A percentile compares a stretch with the other conserved stretches of the same genome.
Conservation (phyloP, 2,113 vertebrate genomes). For the Callaeas wilsoni region DNA sequence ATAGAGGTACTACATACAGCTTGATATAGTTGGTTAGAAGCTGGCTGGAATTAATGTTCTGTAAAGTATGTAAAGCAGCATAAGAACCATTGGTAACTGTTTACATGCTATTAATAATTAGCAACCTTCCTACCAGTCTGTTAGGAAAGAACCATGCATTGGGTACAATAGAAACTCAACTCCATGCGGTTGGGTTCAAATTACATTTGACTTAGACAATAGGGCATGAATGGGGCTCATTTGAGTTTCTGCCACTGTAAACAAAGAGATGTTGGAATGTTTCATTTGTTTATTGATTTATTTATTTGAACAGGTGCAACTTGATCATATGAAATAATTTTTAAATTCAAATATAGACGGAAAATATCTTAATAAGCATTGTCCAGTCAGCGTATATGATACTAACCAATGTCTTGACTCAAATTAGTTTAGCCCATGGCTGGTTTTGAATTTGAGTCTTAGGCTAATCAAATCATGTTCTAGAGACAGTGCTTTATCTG, state of each 20-base stretch:
- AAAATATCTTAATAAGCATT: not conserved
- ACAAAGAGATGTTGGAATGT: conserved; percentile 60
- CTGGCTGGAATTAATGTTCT: conserved; percentile 61
- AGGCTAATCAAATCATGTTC: not conserved
- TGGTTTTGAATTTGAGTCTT: not conserved
- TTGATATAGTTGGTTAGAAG: conserved; percentile 35
- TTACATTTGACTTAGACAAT: conserved; percentile 51
- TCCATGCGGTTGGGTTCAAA: conserved; percentile 36
- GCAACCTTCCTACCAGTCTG: conserved; percentile 52
- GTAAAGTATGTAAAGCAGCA: conserved; percentile 60
- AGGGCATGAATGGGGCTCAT: conserved; percentile 39
- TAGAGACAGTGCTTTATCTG: not conserved
- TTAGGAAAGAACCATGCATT: conserved; percentile 37
- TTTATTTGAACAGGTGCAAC: conserved; percentile 66
- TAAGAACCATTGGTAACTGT: conserved; percentile 66
- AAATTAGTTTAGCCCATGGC: not conserved
- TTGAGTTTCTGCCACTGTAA: conserved; percentile 67
- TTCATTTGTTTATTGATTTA: conserved; percentile 67
- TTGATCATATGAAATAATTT: not conserved
- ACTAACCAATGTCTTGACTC: not conserved
- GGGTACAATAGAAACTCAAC: conserved; percentile 45
- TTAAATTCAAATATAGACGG: not conserved
- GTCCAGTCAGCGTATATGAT: not conserved
- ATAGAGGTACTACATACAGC: not conserved
- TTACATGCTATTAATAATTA: conserved; percentile 75